Conservation (phyloP, 1,140 invertebrate genomes). For the Drosophila equinoxialis region DNA sequence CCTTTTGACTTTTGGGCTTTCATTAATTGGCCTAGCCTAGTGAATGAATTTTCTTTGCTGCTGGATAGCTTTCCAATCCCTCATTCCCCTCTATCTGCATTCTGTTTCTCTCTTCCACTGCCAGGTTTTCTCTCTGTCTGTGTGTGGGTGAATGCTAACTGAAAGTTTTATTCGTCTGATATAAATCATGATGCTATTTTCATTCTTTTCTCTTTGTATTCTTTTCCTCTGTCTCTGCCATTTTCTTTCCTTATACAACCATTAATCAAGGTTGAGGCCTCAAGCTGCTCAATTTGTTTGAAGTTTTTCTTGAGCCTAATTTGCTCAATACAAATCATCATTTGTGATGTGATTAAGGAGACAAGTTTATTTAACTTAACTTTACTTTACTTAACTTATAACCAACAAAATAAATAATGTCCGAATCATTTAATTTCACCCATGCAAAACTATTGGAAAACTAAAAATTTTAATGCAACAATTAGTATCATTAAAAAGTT, state of each 20-base stretch:
- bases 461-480: conserved; percentile 46
- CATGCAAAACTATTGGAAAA: conserved; percentile 10
- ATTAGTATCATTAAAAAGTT: conserved; percentile 71
- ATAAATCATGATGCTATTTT: conserved; percentile 65
- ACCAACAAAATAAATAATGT: background rate
- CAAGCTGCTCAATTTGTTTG: conserved; percentile 30
- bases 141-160: conserved; percentile 15
- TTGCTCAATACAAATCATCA: conserved; percentile 7
- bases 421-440: conserved; percentile 1
- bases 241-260: conserved; percentile 14
- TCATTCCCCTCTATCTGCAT: background rate
- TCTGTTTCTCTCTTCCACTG: background rate
- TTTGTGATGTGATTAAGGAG: background rate
- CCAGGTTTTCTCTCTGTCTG: too few relatives aligned
- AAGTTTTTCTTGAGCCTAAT: conserved; percentile 15
- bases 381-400: background rate
- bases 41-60: conserved; percentile 11
- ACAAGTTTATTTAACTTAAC: conserved; percentile 8
- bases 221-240: conserved; percentile 35
- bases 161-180: conserved; percentile 34
- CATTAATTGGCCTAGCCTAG: conserved; percentile 22
- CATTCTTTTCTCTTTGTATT: conserved; percentile 47
- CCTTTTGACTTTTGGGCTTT: conserved; percentile 41
- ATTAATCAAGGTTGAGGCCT: conserved; percentile 46
- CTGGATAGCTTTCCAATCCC: background rate